Percentiles rank a stretch among this genome's conserved stretches.
phyloP scores from a whole-genome alignment of 53 echinoderm and acorn worm genomes.

The Echinarachnius parma region DNA sequence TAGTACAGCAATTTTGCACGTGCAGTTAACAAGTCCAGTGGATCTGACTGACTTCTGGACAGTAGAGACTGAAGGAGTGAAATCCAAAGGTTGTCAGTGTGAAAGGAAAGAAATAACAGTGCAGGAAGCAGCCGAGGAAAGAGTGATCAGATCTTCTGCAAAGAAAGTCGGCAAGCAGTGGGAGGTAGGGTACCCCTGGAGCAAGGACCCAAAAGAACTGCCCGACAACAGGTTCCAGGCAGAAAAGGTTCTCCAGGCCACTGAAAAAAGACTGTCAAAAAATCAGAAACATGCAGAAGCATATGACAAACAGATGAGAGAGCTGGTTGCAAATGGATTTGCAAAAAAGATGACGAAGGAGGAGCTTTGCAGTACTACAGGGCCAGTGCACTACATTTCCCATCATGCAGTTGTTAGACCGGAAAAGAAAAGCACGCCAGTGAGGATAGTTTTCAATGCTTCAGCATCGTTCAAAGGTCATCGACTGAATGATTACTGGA shows the following conservation, averaged over 20 bases:
- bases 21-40: constrained; percentile 28
- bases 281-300: constrained; percentile 49
- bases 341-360: constrained; percentile 49
- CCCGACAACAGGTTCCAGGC: constrained; percentile 61
- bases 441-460: constrained; percentile 55
- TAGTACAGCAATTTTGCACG: constrained; percentile 22
- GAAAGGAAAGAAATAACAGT: background rate
- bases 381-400: constrained; percentile 62
- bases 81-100: constrained; percentile 4
- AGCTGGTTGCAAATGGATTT: constrained; percentile 61
- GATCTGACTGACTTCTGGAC: constrained; percentile 56
- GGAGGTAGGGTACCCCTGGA: constrained; percentile 66
- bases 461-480: constrained; percentile 45
- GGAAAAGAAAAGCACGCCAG: constrained; percentile 68
- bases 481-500: constrained; percentile 46
- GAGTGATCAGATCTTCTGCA: constrained; percentile 15
- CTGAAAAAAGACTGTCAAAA: constrained; percentile 51
- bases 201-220: constrained; percentile 42
- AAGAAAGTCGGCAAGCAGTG: constrained; percentile 56
- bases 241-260: constrained; percentile 40
- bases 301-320: constrained; percentile 56
- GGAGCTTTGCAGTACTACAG: constrained; percentile 40
- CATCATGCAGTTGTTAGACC: constrained; percentile 59
- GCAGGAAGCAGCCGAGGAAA: constrained; percentile 3
- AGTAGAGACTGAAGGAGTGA: constrained; percentile 26